These are phyloP conservation scores for Nephotettix cincticeps DNA, from an alignment of 1,140 invertebrate genomes.

Conservation along the genomic window DNA sequence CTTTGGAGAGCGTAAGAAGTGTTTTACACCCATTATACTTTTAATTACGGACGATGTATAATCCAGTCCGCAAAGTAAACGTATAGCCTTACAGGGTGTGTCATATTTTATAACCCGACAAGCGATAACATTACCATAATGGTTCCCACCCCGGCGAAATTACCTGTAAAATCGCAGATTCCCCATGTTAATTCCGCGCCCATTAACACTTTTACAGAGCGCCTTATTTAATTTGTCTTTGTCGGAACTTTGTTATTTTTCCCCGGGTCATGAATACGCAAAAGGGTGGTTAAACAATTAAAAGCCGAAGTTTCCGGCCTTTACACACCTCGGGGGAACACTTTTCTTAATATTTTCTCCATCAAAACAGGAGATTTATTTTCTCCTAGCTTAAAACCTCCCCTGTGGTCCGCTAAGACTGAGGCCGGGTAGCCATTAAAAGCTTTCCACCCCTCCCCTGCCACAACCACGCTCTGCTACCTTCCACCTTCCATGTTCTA, in stretches of 20 bases:
- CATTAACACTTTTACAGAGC: neutral
- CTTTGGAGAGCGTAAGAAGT: no score
- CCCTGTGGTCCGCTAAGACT: conserved; percentile 21
- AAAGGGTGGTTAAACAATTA: conserved; percentile 19
- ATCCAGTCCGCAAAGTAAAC: no score
- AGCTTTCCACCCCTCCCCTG: conserved; percentile 13
- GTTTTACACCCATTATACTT: no score
- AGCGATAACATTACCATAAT: no score
- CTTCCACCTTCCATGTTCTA: neutral
- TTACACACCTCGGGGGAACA: conserved; percentile 10
- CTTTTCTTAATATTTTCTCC: conserved; percentile 26
- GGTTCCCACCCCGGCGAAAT: neutral
- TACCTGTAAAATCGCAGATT: neutral
- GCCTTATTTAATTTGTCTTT: conserved; percentile 2
- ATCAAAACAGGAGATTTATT: conserved; percentile 25
- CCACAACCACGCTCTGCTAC: neutral
- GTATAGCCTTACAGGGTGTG: no score
- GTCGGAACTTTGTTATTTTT: neutral
- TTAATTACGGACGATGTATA: no score
- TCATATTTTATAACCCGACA: no score
- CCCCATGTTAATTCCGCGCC: neutral
- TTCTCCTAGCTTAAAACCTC: conserved; percentile 16
- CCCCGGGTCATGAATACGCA: neutral
- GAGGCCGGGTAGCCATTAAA: conserved; percentile 14
- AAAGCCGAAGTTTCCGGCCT: neutral